A percentile compares a stretch with the other conserved stretches of the same genome.
Evolutionary conservation across 1,140 invertebrate genomes (phyloP).

Genomic region (Drepana arcuata): DNA sequence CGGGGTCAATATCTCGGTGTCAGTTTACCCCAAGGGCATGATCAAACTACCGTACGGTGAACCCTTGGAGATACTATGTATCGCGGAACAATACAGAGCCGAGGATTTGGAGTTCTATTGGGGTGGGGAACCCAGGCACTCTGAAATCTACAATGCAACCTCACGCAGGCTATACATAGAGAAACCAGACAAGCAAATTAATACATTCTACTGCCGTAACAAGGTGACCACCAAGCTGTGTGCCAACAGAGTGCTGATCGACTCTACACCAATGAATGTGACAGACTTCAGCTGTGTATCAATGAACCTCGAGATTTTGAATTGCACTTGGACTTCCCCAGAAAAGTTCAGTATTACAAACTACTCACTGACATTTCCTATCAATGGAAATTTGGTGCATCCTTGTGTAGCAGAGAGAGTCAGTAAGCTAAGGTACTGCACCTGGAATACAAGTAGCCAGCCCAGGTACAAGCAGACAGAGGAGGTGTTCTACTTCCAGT

Average conservation of each 20-base stretch:
- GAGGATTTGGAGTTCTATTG: slow-evolving; percentile 37
- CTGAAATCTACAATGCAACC: slow-evolving; percentile 39
- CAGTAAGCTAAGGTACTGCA: slow-evolving; percentile 45
- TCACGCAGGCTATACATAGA: slow-evolving; percentile 40
- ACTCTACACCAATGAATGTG: slow-evolving; percentile 67
- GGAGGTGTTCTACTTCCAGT: slow-evolving; percentile 70
- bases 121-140: slow-evolving; percentile 17
- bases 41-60: slow-evolving; percentile 35
- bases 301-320: slow-evolving; percentile 77
- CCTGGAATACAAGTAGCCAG: slow-evolving; percentile 72
- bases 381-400: slow-evolving; percentile 42
- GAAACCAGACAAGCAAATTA: slow-evolving; percentile 30
- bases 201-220: slow-evolving; percentile 43
- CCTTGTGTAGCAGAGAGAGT: slow-evolving; percentile 32
- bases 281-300: slow-evolving; percentile 77
- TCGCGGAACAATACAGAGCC: slow-evolving; percentile 35
- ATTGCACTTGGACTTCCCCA: slow-evolving; percentile 75
- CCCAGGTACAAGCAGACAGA: slow-evolving; percentile 76
- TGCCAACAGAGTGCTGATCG: slow-evolving; percentile 41
- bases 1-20: slow-evolving; percentile 31
- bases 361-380: slow-evolving; percentile 71
- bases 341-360: slow-evolving; percentile 72
- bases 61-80: slow-evolving; percentile 50
- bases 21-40: slow-evolving; percentile 32
- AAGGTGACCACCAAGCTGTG: slow-evolving; percentile 37